phyloP scores from a whole-genome alignment of 2,888 invertebrate species.

The Metellina segmentata region DNA sequence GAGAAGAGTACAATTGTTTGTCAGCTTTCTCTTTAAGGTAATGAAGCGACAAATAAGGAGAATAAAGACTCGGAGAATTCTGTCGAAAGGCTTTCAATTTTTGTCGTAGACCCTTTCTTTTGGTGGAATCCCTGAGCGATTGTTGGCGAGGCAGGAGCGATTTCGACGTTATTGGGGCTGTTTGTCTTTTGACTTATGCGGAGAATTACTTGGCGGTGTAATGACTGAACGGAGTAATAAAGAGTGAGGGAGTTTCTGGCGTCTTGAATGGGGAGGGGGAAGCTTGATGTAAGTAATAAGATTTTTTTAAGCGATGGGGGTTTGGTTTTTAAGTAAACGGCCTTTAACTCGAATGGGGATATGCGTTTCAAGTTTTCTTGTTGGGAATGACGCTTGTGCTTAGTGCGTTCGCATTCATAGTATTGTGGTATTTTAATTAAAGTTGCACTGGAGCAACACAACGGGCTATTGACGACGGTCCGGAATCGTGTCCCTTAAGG shows the following conservation, averaged over 20 bases:
- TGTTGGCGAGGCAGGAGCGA: background rate
- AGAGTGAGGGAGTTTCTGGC: background rate
- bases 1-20: constrained; percentile 49
- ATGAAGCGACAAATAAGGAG: constrained; percentile 58
- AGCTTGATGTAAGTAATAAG: no score
- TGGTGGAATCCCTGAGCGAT: background rate
- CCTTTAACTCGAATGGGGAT: no score
- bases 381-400: no score
- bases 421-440: no score
- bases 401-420: no score
- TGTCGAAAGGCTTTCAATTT: constrained; percentile 61
- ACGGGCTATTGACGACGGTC: no score
- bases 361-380: no score
- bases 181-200: background rate
- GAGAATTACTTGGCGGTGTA: background rate
- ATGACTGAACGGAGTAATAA: background rate
- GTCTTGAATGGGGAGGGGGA: no score
- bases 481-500: no score
- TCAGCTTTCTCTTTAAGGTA: constrained; percentile 18
- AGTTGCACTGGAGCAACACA: no score
- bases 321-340: no score
- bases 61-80: constrained; percentile 28
- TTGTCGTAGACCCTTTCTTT: constrained; percentile 15
- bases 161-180: background rate
- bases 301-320: no score